Evolutionary conservation across 2,113 vertebrate genomes (phyloP).

Genomic region (Cebus imitator): DNA sequence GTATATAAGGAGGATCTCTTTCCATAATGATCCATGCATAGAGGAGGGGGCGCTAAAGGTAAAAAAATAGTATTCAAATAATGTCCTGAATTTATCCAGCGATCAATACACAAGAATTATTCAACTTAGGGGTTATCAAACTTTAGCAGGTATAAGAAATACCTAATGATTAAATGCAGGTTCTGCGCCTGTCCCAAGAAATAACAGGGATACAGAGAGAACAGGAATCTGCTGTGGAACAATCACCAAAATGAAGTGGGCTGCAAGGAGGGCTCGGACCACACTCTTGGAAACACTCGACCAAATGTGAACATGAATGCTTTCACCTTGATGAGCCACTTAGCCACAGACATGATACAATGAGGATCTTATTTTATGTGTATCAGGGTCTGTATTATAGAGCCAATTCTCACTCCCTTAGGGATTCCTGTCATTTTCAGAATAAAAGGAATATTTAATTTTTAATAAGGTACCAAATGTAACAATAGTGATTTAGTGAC

Average conservation of each 20-base stretch:
- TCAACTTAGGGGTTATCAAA: neutral
- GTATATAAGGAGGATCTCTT: neutral
- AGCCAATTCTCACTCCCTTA: neutral
- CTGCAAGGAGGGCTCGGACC: neutral
- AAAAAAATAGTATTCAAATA: neutral
- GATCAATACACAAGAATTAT: neutral
- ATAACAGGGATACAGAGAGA: neutral
- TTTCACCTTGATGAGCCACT: neutral
- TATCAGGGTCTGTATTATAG: neutral
- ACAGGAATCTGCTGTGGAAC: neutral
- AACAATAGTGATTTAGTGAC: neutral
- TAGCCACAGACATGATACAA: rapidly evolving
- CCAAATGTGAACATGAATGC: rapidly evolving
- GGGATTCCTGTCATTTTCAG: neutral
- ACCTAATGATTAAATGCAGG: neutral
- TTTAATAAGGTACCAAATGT: neutral
- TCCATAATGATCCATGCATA: neutral
- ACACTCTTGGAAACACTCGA: neutral
- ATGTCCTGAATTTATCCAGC: neutral
- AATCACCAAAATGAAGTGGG: neutral
- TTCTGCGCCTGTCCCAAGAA: neutral
- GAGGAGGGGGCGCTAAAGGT: neutral
- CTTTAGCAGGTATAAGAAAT: neutral
- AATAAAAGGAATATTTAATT: neutral
- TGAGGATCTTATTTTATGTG: neutral